phyloP scores from a whole-genome alignment of 1,140 invertebrate genomes.

The Drosophila mayri region DNA sequence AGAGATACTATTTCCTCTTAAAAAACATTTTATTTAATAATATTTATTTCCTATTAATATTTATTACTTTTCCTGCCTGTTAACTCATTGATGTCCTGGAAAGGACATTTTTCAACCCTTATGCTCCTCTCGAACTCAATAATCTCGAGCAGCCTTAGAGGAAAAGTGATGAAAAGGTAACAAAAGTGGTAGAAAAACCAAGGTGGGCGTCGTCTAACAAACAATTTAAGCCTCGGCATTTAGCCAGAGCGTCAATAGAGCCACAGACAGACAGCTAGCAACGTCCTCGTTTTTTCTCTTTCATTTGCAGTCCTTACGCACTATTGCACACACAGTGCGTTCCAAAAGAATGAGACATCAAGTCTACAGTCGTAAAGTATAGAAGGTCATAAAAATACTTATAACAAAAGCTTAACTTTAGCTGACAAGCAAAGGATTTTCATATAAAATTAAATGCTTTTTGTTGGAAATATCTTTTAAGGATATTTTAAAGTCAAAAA shows the following conservation, averaged over 20 bases:
- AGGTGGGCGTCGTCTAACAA: slow-evolving; percentile 22
- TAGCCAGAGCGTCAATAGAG: slow-evolving; percentile 12
- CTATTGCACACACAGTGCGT: slow-evolving; percentile 21
- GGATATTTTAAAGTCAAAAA: background rate
- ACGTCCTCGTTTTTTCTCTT: background rate
- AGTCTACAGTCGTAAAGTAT: slow-evolving; percentile 5
- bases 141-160: background rate
- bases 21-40: too few relatives aligned
- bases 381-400: background rate
- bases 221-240: slow-evolving; percentile 23
- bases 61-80: background rate
- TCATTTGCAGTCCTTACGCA: slow-evolving; percentile 35
- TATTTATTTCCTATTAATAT: background rate
- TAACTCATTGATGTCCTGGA: background rate
- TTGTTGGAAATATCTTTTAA: background rate
- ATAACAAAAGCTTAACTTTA: background rate
- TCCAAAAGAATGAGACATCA: background rate
- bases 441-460: background rate
- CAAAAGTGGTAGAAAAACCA: slow-evolving; percentile 24
- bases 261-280: slow-evolving; percentile 10
- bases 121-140: slow-evolving; percentile 26
- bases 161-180: slow-evolving; percentile 14
- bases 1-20: background rate
- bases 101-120: background rate
- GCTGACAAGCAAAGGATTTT: background rate